These are phyloP conservation scores for Cassiopea xamachana DNA, from an alignment of 30 jellyfish, hydroid and myxozoan species.

Conservation along the genomic window DNA sequence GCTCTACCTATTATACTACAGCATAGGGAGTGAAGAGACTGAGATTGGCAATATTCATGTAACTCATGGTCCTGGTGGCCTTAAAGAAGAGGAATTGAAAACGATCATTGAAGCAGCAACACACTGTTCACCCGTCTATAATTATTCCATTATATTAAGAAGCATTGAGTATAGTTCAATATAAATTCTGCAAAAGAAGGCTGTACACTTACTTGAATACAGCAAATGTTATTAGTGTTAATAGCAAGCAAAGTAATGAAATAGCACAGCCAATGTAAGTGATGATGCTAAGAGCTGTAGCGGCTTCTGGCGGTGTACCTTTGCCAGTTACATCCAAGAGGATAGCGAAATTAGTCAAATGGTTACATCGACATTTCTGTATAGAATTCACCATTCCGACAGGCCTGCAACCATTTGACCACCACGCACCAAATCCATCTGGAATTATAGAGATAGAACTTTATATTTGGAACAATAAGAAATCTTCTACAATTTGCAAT, in stretches of 20 bases:
- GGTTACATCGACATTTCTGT: slow-evolving; percentile 74
- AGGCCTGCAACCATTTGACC: slow-evolving; percentile 67
- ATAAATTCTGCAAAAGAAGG: background rate
- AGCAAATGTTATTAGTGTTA: slow-evolving; percentile 60
- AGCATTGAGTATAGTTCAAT: too few relatives aligned
- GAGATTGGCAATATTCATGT: too few relatives aligned
- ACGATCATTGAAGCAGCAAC: too few relatives aligned
- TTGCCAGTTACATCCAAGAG: slow-evolving; percentile 73
- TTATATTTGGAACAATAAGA: too few relatives aligned
- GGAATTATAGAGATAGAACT: background rate
- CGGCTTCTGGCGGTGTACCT: slow-evolving; percentile 67
- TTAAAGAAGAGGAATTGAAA: too few relatives aligned
- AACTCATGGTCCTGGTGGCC: too few relatives aligned
- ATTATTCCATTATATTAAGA: too few relatives aligned
- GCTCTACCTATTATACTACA: too few relatives aligned
- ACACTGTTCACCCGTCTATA: too few relatives aligned
- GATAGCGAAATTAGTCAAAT: slow-evolving; percentile 75
- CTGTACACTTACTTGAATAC: slow-evolving; percentile 55
- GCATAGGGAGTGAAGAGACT: too few relatives aligned
- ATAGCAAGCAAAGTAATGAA: slow-evolving; percentile 43
- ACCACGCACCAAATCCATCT: slow-evolving; percentile 81
- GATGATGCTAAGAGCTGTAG: slow-evolving; percentile 65
- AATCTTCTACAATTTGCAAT: too few relatives aligned
- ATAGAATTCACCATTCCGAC: slow-evolving; percentile 25
- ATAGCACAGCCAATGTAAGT: slow-evolving; percentile 79